Evolutionary conservation across 2,113 vertebrate genomes (phyloP).

Genomic region (Anser cygnoides): DNA sequence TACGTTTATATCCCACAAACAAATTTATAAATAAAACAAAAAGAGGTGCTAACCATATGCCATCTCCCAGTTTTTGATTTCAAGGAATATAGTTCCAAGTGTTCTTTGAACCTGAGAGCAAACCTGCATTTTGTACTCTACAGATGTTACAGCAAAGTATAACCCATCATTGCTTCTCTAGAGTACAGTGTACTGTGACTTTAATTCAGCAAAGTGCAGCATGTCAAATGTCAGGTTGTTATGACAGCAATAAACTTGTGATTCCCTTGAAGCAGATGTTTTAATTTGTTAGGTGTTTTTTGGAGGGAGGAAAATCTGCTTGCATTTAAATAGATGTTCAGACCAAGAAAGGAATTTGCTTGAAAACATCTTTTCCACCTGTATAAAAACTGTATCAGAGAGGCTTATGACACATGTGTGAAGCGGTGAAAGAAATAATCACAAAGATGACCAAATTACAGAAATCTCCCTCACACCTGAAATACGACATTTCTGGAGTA

Average conservation of each 20-base stretch:
- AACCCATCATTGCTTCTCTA: constrained; percentile 6
- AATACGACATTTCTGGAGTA: background rate
- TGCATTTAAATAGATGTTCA: constrained; percentile 52
- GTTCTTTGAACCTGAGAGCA: constrained; percentile 66
- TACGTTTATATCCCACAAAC: constrained; percentile 66
- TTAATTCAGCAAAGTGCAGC: constrained; percentile 40
- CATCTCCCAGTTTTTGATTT: constrained; percentile 33
- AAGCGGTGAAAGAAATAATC: background rate
- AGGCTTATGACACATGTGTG: constrained; percentile 18
- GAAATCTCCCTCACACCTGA: constrained; percentile 22
- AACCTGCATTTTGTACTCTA: constrained; percentile 39
- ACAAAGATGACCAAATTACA: background rate
- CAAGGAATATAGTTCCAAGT: constrained; percentile 46
- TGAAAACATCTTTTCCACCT: constrained; percentile 54
- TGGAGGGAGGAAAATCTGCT: background rate
- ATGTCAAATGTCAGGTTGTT: constrained; percentile 58
- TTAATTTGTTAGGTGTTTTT: constrained; percentile 54
- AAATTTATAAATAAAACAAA: constrained; percentile 72
- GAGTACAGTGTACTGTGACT: background rate
- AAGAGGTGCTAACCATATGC: constrained; percentile 58
- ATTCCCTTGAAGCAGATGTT: constrained; percentile 65
- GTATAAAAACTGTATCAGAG: constrained; percentile 6
- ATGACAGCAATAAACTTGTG: constrained; percentile 57
- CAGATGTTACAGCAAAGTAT: constrained; percentile 46
- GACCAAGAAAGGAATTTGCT: constrained; percentile 37